Conservation (phyloP, 2,113 vertebrate species). For the Callocephalon fimbriatum region DNA sequence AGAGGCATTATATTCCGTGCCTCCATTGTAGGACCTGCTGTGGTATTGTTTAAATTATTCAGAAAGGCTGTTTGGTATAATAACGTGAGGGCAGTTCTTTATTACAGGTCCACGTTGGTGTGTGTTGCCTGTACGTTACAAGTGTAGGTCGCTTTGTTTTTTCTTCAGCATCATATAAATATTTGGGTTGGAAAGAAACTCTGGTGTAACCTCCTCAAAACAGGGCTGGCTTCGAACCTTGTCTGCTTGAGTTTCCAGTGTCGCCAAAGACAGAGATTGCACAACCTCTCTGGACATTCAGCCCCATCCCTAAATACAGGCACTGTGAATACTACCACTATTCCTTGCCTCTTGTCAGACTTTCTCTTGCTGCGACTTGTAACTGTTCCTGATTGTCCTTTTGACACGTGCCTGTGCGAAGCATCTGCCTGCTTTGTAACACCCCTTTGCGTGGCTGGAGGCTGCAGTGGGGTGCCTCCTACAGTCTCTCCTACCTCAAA, state of each 20-base stretch:
- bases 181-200: slow-evolving; percentile 29
- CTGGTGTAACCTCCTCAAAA: not conserved
- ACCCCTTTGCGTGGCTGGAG: not conserved
- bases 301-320: not conserved
- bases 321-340: not conserved
- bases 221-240: not conserved
- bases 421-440: not conserved
- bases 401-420: not conserved
- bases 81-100: not conserved
- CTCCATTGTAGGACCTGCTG: not conserved
- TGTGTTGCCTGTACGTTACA: not conserved
- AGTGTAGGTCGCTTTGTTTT: not conserved
- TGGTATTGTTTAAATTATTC: not conserved
- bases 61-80: not conserved
- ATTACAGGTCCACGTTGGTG: not conserved
- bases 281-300: not conserved
- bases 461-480: not conserved
- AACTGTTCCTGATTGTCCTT: not conserved
- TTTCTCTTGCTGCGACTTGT: not conserved
- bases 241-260: not conserved
- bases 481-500: not conserved
- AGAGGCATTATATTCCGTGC: not conserved
- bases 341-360: not conserved
- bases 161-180: not conserved
- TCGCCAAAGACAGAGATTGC: not conserved